Evolutionary conservation across 2,113 vertebrate genomes (phyloP).

Genomic region (Struthidea cinerea): DNA sequence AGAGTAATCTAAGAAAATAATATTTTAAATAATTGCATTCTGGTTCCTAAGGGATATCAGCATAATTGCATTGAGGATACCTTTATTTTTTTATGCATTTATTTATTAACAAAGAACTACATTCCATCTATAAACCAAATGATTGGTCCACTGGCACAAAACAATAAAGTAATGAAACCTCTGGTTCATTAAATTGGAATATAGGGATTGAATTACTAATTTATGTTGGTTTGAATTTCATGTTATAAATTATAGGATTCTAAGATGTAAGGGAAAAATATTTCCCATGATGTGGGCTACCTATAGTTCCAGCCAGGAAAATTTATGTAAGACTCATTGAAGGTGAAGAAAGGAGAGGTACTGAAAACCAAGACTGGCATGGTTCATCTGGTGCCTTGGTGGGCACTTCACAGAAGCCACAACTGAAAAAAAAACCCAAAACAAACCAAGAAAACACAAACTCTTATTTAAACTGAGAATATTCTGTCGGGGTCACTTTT

Average conservation of each 20-base stretch:
- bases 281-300: conserved; percentile 58
- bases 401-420: background rate
- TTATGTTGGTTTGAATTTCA: conserved; percentile 73
- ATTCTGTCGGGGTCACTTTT: background rate
- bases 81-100: conserved; percentile 69
- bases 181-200: conserved; percentile 77
- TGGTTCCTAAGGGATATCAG: conserved; percentile 67
- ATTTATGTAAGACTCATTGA: conserved; percentile 19
- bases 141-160: conserved; percentile 76
- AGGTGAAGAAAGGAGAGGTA: conserved; percentile 7
- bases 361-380: background rate
- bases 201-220: conserved; percentile 75
- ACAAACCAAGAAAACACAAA: background rate
- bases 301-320: conserved; percentile 41
- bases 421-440: background rate
- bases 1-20: conserved; percentile 72
- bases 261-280: conserved; percentile 59
- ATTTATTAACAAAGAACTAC: conserved; percentile 75
- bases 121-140: conserved; percentile 65
- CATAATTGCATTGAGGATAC: conserved; percentile 69
- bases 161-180: conserved; percentile 72
- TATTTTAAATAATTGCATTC: conserved; percentile 75
- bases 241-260: conserved; percentile 69
- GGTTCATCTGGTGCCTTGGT: background rate
- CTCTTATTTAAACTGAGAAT: background rate